Evolutionary conservation across 2,113 vertebrate genomes (phyloP), one percentile per base, ranked within the genome.

Genomic region (Microtus oregoni): DNA sequence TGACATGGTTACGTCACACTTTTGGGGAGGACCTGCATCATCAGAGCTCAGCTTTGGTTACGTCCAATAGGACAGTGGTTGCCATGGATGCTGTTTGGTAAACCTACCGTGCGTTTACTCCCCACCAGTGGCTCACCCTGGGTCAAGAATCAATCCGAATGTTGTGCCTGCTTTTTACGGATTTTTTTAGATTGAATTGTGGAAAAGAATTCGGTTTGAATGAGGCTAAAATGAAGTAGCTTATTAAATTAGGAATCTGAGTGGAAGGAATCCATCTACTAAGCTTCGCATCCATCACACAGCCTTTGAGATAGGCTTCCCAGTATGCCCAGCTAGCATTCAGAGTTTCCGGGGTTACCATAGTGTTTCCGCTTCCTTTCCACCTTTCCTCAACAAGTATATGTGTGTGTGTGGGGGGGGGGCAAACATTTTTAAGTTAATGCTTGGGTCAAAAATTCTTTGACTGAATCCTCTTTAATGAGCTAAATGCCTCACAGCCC

Each of bases 191-290:
- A 35, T 30, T 67, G 68, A 55, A 58, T 35, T 52, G 63, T 95
- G 28, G 87, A 17, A 79, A 86, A 86, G 15, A 85, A 67, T 30
- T 86, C 38, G 7, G 78, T 94, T 91, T 78, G 47, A 61, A 86
- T 78, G 52, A 70, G 22, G n/a, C 76, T 28, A n/a, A 47, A 86
- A 68, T 32, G 28, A 22, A 32, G 63, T 32, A 24, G 7, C 47
- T 68, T 86, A 68, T 86, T 32, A 58, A 61, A 50, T 20, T 35
- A 85, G 47, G 28, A 58, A 26, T 58, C 44, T 52, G 26, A 47
- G 30, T 58, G 41, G 85, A 68, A 32, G 68, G 17, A 67, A 38
- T 38, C 9, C 2, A 28, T 87, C 58, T n/a, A 65, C 10, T 38
- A 65, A 30, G 68, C 47, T 83, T 63, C 50, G 19, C 9, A 67